Conservation (phyloP, 2,888 invertebrate genomes). For the Willowsia nigromaculata region DNA sequence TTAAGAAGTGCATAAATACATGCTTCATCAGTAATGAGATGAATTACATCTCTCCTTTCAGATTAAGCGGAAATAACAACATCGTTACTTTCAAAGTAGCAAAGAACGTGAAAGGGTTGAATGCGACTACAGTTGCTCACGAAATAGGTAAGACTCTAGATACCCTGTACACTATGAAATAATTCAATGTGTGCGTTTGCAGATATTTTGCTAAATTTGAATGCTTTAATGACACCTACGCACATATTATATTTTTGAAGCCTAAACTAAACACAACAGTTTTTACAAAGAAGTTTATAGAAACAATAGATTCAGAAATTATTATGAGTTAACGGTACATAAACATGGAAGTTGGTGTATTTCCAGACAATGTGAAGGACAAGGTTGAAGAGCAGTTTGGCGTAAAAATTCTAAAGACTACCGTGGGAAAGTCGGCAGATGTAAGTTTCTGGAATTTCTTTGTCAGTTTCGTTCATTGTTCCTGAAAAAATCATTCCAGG, state of each 20-base stretch:
- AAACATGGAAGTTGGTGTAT: not conserved
- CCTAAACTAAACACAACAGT: no score
- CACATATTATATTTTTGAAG: no score
- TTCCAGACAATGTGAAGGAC: slow-evolving; percentile 84
- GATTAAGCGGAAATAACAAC: slow-evolving; percentile 86
- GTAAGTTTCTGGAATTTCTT: slow-evolving; percentile 81
- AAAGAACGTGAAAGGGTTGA: slow-evolving; percentile 85
- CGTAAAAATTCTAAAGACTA: slow-evolving; percentile 86
- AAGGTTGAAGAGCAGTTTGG: slow-evolving; percentile 85
- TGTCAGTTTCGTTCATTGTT: no score
- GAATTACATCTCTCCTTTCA: slow-evolving; percentile 80
- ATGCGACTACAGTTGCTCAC: slow-evolving; percentile 84
- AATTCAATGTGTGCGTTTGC: no score
- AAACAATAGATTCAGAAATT: no score
- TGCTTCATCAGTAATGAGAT: not conserved
- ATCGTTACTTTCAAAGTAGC: slow-evolving; percentile 89
- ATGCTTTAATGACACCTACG: no score
- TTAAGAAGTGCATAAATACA: not conserved
- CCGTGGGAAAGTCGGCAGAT: slow-evolving; percentile 86
- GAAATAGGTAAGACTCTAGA: slow-evolving; percentile 72
- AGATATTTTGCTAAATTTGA: no score
- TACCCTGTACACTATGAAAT: not conserved
- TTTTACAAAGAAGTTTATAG: no score
- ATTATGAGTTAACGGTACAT: no score
- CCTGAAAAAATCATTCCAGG: no score